These are phyloP conservation scores for Anoplopoma fimbria DNA, from an alignment of 2,113 vertebrate species.

Conservation along the genomic window DNA sequence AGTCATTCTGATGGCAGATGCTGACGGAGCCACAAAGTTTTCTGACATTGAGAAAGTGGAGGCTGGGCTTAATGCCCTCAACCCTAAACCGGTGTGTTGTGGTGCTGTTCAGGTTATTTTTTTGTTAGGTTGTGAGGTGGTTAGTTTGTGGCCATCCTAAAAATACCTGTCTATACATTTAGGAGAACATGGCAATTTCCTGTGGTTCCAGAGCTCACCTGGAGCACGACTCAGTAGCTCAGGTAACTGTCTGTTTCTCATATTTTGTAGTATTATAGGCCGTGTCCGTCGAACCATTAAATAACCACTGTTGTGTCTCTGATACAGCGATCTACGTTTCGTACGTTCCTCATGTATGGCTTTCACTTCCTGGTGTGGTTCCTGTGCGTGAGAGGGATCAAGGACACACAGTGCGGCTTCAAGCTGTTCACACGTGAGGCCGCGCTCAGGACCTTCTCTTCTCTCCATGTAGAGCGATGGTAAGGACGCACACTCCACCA, in stretches of 20 bases:
- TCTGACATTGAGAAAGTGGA: constrained; percentile 93
- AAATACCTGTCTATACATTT: constrained; percentile 23
- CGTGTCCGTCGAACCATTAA: background rate
- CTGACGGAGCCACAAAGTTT: constrained; percentile 97
- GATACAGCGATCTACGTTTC: constrained; percentile 93
- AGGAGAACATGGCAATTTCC: constrained; percentile 95
- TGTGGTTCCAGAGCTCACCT: constrained; percentile 98
- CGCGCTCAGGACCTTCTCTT: constrained; percentile 90
- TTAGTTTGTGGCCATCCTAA: background rate
- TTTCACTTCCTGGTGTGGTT: constrained; percentile 99
- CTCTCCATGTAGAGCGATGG: constrained; percentile 95
- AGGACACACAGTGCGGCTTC: constrained; percentile 96
- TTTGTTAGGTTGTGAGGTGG: background rate
- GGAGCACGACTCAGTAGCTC: constrained; percentile 92
- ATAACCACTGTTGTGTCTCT: background rate
- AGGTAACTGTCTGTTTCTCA: constrained; percentile 81
- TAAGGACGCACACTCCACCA: constrained; percentile 64
- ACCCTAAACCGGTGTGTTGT: constrained; percentile 86
- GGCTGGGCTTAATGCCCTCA: constrained; percentile 86
- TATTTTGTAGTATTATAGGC: background rate
- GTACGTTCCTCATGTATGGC: constrained; percentile 95
- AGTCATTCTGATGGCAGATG: constrained; percentile 95
- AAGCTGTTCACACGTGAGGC: constrained; percentile 95
- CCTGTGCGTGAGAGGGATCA: constrained; percentile 93
- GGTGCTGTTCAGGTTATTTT: background rate